Evolutionary conservation across 2,797 vertebrate genomes (phyloP).

Genomic region (Oryzias sinensis): DNA sequence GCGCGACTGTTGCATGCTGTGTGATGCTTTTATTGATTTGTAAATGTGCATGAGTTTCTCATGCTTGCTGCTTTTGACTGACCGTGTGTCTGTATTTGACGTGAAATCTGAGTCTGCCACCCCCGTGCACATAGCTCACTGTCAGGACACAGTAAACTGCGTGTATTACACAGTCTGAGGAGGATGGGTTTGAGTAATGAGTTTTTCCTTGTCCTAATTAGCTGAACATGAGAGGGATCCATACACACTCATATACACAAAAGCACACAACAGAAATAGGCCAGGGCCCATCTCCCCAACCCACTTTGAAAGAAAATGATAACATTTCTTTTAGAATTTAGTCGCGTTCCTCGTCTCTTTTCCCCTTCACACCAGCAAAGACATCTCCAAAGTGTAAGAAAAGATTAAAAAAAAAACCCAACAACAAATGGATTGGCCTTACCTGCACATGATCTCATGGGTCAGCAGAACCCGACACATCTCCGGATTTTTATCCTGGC

Average conservation of each 20-base stretch:
- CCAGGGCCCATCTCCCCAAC: conserved; percentile 76
- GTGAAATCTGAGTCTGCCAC: conserved; percentile 61
- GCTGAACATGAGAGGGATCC: conserved; percentile 74
- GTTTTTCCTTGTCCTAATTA: conserved; percentile 84
- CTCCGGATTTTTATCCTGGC: conserved; percentile 98
- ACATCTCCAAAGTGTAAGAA: conserved; percentile 27
- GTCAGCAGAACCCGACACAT: conserved; percentile 96
- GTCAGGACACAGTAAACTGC: conserved; percentile 76
- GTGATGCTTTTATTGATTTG: conserved; percentile 52
- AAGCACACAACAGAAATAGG: conserved; percentile 72
- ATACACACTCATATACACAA: conserved; percentile 40
- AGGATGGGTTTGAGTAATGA: conserved; percentile 84
- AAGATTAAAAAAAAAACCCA: conserved; percentile 6
- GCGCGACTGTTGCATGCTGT: conserved; percentile 23
- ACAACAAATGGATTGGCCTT: conserved; percentile 15
- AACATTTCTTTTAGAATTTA: conserved; percentile 81
- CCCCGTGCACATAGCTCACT: conserved; percentile 70
- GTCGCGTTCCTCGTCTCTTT: conserved; percentile 49
- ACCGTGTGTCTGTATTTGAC: conserved; percentile 50
- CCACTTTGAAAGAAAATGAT: conserved; percentile 77
- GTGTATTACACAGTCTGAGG: conserved; percentile 78
- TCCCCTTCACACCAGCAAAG: conserved; percentile 39
- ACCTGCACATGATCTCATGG: conserved; percentile 99
- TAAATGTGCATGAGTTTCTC: conserved; percentile 32
- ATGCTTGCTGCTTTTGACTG: conserved; percentile 35